These are phyloP conservation scores for Apistogramma diplotaenia DNA, from an alignment of 2,113 vertebrate genomes.

Conservation along the genomic window DNA sequence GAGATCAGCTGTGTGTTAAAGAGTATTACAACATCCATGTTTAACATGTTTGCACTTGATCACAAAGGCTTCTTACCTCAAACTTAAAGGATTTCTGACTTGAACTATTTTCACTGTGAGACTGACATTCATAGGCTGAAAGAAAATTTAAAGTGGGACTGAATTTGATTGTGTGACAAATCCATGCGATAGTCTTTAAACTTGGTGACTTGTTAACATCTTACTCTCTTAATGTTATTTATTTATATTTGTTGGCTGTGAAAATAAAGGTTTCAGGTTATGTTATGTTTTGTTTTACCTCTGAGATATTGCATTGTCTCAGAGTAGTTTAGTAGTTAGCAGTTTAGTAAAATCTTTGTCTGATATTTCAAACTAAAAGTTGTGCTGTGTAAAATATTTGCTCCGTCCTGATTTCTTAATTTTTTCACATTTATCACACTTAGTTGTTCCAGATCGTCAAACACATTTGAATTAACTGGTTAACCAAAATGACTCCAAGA, in stretches of 20 bases:
- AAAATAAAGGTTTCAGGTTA: background rate
- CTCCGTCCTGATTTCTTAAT: background rate
- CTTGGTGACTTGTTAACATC: background rate
- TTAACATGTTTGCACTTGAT: background rate
- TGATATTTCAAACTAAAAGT: background rate
- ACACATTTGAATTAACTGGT: no score
- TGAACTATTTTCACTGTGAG: background rate
- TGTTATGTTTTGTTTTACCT: background rate
- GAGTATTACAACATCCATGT: background rate
- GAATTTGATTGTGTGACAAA: background rate
- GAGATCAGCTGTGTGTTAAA: background rate
- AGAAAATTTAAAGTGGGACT: background rate
- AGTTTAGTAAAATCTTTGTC: background rate
- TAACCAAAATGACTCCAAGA: no score
- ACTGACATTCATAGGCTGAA: background rate
- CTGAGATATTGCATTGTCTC: background rate
- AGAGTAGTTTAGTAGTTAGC: background rate
- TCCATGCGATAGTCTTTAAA: background rate
- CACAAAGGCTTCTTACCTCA: background rate
- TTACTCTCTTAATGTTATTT: background rate
- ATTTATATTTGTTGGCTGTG: background rate
- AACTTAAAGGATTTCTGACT: background rate
- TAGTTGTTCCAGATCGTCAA: no score
- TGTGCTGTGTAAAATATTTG: background rate
- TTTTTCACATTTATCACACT: no score